phyloP scores from a whole-genome alignment of 2,888 invertebrate species.

The Xestia sexstrigata region DNA sequence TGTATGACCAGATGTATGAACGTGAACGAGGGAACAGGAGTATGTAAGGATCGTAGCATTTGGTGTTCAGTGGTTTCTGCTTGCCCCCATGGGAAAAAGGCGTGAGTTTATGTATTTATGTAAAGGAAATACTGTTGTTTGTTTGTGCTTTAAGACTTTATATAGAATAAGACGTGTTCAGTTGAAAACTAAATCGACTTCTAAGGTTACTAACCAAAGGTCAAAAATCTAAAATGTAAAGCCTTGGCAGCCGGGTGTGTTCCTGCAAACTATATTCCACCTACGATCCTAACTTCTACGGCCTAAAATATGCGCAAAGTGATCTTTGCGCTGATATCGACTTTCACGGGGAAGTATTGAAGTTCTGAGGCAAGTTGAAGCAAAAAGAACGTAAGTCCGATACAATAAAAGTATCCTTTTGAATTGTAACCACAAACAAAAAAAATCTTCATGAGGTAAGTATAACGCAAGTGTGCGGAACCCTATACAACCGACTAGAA shows the following conservation, averaged over 20 bases:
- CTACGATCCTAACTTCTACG: not conserved
- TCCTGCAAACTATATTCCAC: not conserved
- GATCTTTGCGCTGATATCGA: not conserved
- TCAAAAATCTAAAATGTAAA: not conserved
- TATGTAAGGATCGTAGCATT: no score
- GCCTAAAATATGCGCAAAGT: not conserved
- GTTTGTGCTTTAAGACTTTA: not conserved
- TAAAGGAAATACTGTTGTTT: not conserved
- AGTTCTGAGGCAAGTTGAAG: not conserved
- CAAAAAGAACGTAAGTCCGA: not conserved
- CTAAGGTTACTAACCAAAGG: not conserved
- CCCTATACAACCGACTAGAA: not conserved
- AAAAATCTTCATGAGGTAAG: not conserved
- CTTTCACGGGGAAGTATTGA: not conserved
- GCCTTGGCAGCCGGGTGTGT: not conserved
- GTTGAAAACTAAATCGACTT: no score
- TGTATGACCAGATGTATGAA: no score
- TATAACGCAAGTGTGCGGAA: constrained; percentile 9
- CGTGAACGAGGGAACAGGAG: no score
- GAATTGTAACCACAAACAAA: no score
- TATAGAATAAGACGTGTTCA: not conserved
- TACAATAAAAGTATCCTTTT: not conserved
- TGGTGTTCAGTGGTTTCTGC: no score
- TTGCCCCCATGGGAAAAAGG: no score
- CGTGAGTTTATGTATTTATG: no score